These are phyloP conservation scores for Saccostrea glomerata DNA, from an alignment of 1,140 invertebrate genomes.

Conservation along the genomic window DNA sequence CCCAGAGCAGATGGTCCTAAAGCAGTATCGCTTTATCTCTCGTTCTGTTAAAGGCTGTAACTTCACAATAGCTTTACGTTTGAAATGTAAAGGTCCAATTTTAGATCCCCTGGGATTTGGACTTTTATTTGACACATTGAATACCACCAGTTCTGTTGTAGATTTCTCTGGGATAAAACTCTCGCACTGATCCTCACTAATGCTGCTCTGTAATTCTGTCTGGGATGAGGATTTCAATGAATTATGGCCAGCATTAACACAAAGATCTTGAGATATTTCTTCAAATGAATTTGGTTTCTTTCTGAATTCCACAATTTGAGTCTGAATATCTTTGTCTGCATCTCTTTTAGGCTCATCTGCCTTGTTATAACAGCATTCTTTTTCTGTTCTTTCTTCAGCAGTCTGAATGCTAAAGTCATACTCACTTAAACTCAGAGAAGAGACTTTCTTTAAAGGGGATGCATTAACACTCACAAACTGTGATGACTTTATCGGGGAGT, in stretches of 20 bases:
- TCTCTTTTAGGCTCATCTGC: neutral
- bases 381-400: neutral
- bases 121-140: neutral
- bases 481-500: neutral
- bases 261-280: neutral
- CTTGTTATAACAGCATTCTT: neutral
- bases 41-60: slow-evolving; percentile 40
- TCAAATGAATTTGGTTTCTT: neutral
- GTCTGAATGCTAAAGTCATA: too few relatives aligned
- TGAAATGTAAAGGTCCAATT: slow-evolving; percentile 31
- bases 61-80: slow-evolving; percentile 45
- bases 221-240: neutral
- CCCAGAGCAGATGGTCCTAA: neutral
- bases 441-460: neutral
- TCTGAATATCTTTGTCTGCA: neutral
- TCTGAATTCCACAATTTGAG: neutral
- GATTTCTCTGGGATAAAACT: neutral
- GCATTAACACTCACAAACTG: neutral
- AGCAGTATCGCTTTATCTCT: slow-evolving; percentile 51
- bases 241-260: neutral
- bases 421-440: neutral
- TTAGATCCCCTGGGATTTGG: neutral
- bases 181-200: neutral
- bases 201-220: neutral
- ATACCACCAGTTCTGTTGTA: neutral